Evolutionary conservation across 1,140 invertebrate species (phyloP).

Genomic region (Euborellia annulipes): DNA sequence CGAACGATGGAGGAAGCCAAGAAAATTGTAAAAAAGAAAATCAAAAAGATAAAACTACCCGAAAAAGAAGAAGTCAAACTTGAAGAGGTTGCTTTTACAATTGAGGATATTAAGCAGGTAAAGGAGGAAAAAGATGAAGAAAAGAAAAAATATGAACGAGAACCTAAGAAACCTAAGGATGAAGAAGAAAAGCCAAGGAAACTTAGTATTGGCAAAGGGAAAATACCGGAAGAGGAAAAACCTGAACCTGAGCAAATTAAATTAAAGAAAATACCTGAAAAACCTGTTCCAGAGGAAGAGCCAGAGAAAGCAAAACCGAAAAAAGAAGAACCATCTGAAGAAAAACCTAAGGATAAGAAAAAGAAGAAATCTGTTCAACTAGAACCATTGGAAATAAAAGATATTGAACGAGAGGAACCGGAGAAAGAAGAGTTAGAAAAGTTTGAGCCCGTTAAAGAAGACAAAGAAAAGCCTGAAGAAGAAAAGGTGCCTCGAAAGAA

Average conservation of each 20-base stretch:
- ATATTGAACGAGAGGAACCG: not conserved
- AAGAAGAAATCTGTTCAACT: slow-evolving; percentile 12
- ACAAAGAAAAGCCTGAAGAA: slow-evolving; percentile 9
- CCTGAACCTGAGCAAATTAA: slow-evolving; percentile 10
- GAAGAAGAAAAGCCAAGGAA: not conserved
- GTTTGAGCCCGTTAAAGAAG: slow-evolving; percentile 12
- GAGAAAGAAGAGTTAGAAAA: slow-evolving; percentile 8
- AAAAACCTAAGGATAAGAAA: slow-evolving; percentile 12
- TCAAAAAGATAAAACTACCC: slow-evolving; percentile 18
- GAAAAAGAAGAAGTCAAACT: slow-evolving; percentile 17
- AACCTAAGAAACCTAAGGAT: no score
- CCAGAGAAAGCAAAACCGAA: slow-evolving; percentile 16
- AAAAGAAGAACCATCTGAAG: slow-evolving; percentile 12
- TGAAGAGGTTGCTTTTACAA: slow-evolving; percentile 14
- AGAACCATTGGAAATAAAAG: not conserved
- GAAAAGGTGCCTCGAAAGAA: slow-evolving; percentile 11
- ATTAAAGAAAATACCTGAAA: slow-evolving; percentile 23
- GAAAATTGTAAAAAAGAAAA: slow-evolving; percentile 22
- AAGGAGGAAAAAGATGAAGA: slow-evolving; percentile 11
- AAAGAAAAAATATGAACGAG: not conserved
- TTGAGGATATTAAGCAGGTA: no score
- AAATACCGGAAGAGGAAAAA: slow-evolving; percentile 8
- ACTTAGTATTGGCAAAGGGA: not conserved
- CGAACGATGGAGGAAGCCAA: slow-evolving; percentile 24
- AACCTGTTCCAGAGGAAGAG: slow-evolving; percentile 18